phyloP scores from a whole-genome alignment of 2,113 vertebrate species.

The Myiozetetes cayanensis region DNA sequence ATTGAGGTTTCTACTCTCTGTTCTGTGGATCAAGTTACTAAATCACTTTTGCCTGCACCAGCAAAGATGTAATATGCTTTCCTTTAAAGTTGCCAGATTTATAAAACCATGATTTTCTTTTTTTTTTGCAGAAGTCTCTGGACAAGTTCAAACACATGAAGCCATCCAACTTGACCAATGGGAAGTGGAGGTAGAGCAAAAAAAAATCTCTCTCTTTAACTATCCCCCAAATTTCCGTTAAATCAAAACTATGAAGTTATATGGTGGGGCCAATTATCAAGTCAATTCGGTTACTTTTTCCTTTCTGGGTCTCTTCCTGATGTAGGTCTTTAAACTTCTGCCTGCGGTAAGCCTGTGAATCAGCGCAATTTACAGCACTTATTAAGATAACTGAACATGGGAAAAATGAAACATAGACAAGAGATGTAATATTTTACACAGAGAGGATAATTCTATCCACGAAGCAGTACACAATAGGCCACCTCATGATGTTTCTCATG shows the following conservation, averaged over 20 bases:
- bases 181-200: not conserved
- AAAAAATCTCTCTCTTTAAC: not conserved
- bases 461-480: not conserved
- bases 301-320: conserved; percentile 7
- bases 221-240: not conserved
- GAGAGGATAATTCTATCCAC: not conserved
- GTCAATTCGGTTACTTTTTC: conserved; percentile 27
- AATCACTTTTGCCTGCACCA: not conserved
- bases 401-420: conserved; percentile 30
- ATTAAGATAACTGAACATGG: conserved; percentile 37
- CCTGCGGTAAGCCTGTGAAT: conserved; percentile 17
- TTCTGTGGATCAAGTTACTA: not conserved
- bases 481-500: not conserved
- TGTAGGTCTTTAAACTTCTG: conserved; percentile 49
- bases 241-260: conserved; percentile 33
- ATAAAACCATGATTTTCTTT: not conserved
- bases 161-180: not conserved
- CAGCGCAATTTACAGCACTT: conserved; percentile 4
- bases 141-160: not conserved
- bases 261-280: conserved; percentile 58
- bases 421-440: not conserved
- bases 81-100: not conserved
- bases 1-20: not conserved
- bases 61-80: not conserved
- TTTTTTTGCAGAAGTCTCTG: not conserved